Conservation (phyloP, 1,140 invertebrate species). For the Monochamus saltuarius region DNA sequence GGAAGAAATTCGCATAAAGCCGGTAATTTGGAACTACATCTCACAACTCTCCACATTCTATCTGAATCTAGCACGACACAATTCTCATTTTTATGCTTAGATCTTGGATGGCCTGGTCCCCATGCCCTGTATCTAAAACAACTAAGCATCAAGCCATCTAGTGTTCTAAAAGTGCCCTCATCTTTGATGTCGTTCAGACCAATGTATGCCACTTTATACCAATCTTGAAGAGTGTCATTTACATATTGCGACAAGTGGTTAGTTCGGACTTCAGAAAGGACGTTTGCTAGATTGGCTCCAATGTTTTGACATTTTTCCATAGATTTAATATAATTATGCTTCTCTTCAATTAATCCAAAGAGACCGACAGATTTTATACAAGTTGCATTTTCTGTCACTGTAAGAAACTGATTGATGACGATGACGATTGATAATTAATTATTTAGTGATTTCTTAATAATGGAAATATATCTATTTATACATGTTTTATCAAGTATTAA, state of each 20-base stretch:
- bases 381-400: conserved; percentile 55
- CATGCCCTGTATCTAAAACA: conserved; percentile 63
- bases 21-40: conserved; percentile 55
- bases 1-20: conserved; percentile 64
- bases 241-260: conserved; percentile 55
- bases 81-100: conserved; percentile 50
- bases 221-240: conserved; percentile 26
- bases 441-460: too few relatives aligned
- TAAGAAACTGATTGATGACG: conserved; percentile 22
- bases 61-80: conserved; percentile 59
- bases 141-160: conserved; percentile 56
- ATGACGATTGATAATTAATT: too few relatives aligned
- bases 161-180: conserved; percentile 51
- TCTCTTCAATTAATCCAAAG: conserved; percentile 55
- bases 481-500: too few relatives aligned
- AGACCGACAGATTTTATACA: conserved; percentile 63
- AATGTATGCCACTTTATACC: conserved; percentile 55
- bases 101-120: conserved; percentile 62
- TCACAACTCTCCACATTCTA: conserved; percentile 58
- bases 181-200: conserved; percentile 56
- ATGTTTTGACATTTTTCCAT: conserved; percentile 55
- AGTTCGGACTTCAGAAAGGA: conserved; percentile 60
- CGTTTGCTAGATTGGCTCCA: conserved; percentile 60
- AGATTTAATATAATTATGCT: conserved; percentile 60
- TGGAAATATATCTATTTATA: too few relatives aligned